Conservation (phyloP, 2,797 vertebrate species). For the Iguana delicatissima region DNA sequence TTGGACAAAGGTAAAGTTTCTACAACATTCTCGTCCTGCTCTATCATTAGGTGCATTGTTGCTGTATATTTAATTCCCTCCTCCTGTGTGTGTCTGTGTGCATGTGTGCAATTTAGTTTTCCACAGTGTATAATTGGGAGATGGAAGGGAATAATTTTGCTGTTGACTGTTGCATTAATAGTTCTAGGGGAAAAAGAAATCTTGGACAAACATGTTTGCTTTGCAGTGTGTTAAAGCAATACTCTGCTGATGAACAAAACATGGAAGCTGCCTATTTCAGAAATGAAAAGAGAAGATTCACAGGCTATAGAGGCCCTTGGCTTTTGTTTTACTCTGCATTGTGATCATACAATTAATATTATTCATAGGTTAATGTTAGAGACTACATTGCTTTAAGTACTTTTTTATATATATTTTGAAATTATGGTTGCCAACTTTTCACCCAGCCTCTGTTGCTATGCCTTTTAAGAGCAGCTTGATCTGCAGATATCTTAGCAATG, state of each 20-base stretch:
- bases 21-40: neutral
- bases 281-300: neutral
- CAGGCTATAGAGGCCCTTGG: neutral
- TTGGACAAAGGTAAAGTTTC: neutral
- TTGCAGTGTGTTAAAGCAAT: no score
- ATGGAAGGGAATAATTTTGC: neutral
- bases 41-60: neutral
- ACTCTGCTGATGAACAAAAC: neutral
- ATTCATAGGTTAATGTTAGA: neutral
- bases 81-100: neutral
- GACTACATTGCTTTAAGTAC: no score
- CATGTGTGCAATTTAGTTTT: neutral
- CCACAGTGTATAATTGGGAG: neutral
- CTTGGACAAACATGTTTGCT: no score
- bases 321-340: neutral
- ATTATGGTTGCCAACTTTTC: neutral
- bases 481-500: neutral
- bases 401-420: neutral
- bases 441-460: neutral
- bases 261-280: neutral
- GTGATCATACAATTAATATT: neutral
- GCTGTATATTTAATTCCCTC: neutral
- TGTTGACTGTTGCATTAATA: neutral
- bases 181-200: neutral
- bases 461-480: neutral